Percentiles rank a stretch among this genome's conserved stretches.
phyloP scores from a whole-genome alignment of 2,888 invertebrate genomes.

The Hypercompe scribonia region DNA sequence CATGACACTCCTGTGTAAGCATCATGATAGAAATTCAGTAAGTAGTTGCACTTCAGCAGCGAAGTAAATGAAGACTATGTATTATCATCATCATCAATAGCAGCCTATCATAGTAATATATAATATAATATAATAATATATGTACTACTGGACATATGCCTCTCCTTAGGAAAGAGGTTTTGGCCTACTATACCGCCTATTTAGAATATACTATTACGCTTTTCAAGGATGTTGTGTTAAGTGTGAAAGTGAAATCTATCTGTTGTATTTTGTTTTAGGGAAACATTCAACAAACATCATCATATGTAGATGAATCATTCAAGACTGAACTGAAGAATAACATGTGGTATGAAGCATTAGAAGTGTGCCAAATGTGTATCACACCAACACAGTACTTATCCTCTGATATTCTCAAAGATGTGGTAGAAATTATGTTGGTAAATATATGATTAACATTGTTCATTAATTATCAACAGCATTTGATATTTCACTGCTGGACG shows the following conservation, averaged over 20 bases:
- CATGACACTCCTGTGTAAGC: constrained; percentile 61
- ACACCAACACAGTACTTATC: constrained; percentile 73
- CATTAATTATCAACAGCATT: not conserved
- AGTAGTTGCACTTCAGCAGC: constrained; percentile 34
- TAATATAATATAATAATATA: too few relatives aligned
- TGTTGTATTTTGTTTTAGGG: constrained; percentile 54
- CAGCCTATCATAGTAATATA: too few relatives aligned
- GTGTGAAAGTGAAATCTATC: not conserved
- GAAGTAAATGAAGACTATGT: too few relatives aligned
- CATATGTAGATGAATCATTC: constrained; percentile 70
- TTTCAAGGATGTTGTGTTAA: not conserved
- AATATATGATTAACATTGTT: not conserved
- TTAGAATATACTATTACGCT: not conserved
- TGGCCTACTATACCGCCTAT: too few relatives aligned
- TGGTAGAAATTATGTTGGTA: constrained; percentile 82
- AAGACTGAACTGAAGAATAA: constrained; percentile 73
- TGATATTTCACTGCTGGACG: too few relatives aligned
- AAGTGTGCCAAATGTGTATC: constrained; percentile 71
- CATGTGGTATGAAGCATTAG: constrained; percentile 79
- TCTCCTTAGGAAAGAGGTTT: too few relatives aligned
- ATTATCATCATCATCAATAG: too few relatives aligned
- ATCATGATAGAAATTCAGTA: constrained; percentile 61
- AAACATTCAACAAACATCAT: constrained; percentile 61
- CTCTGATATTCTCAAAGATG: constrained; percentile 67
- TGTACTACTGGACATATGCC: too few relatives aligned